Percentiles rank a stretch among this genome's conserved stretches.
Evolutionary conservation across 2,888 invertebrate species (phyloP).

Genomic region (Parthenolecanium corni): DNA sequence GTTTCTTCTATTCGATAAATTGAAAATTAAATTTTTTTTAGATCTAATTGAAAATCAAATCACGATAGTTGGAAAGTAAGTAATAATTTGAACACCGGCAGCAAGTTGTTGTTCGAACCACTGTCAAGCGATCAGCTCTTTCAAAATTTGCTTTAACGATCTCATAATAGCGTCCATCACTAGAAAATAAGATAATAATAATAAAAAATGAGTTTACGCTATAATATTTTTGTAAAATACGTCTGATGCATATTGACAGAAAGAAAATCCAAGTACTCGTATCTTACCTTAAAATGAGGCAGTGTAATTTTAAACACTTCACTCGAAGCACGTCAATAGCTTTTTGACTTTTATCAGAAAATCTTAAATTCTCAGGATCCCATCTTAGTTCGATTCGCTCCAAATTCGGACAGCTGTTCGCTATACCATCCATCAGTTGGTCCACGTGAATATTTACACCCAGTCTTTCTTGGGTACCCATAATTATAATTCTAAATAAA

Average conservation of each 20-base stretch:
- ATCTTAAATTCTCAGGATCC: constrained; percentile 97
- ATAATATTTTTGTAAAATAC: too few species aligned
- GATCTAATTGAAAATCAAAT: constrained; percentile 81
- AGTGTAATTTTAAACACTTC: constrained; percentile 82
- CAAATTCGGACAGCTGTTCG: constrained; percentile 75
- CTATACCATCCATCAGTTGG: constrained; percentile 94
- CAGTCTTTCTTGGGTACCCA: constrained; percentile 93
- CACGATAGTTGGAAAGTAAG: constrained; percentile 82
- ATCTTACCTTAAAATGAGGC: constrained; percentile 75
- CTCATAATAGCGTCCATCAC: constrained; percentile 98
- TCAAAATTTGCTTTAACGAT: constrained; percentile 99
- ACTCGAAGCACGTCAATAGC: constrained; percentile 95
- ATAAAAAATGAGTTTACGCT: too few species aligned
- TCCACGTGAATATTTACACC: constrained; percentile 96
- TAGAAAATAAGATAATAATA: constrained; percentile 39
- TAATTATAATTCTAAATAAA: constrained; percentile 68
- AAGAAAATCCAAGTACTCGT: not conserved
- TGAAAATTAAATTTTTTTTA: too few species aligned
- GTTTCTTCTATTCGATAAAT: too few species aligned
- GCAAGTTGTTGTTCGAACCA: constrained; percentile 92
- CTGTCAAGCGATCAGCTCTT: constrained; percentile 89
- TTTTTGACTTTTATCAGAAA: constrained; percentile 98
- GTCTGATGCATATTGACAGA: not conserved
- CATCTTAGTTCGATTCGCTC: constrained; percentile 90
- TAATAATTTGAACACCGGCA: constrained; percentile 91